Evolutionary conservation across 2,888 invertebrate species (phyloP), one percentile per base, ranked within the genome.

Genomic region (Myathropa florea): DNA sequence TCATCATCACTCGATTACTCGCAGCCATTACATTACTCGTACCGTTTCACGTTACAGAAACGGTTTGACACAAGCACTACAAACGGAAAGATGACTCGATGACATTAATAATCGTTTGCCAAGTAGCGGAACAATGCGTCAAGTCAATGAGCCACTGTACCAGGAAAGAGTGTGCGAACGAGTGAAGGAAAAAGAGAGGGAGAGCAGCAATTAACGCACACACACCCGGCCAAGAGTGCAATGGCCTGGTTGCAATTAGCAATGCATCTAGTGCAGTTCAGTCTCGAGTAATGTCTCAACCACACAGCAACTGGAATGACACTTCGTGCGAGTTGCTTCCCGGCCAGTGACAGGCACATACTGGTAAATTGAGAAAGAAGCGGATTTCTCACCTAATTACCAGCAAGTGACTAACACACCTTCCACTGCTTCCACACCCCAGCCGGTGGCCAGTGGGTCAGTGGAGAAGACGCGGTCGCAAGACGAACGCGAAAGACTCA

Each of bases 341-440:
- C 46, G 46, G 4, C 18, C 46, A 55, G 18, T 33, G 24, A 55
- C 24, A 59, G 3, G 18, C 26, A 26, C 9, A 28, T 18, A 14
- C 14, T 12, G n/a, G 26, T 59, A 24, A 7, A 33, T 9, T 53
- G 23, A 80, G 71, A 75, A 83, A 76, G 71, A 75, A 83, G 71
- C 72, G 77, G 77, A 85, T 81, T 73, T 68, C 73, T 77, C 85
- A 81, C 82, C 85, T 84, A 83, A 83, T 75, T 84, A 79, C 53
- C n/a, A 24, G 63, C 46, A 65, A 84, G 61, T 72, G 72, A 64
- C 67, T 71, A 76, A 85, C 67, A 85, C 82, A 70, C 85, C 84
- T 72, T 59, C 67, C 23, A 53, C 23, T 39, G 28, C 30, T 33
- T 33, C 71, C n/a, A 21, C 72, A 26, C 59, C 18, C 18, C 14